phyloP scores from a whole-genome alignment of 2,888 invertebrate genomes.

The Pachydiplax longipennis region DNA sequence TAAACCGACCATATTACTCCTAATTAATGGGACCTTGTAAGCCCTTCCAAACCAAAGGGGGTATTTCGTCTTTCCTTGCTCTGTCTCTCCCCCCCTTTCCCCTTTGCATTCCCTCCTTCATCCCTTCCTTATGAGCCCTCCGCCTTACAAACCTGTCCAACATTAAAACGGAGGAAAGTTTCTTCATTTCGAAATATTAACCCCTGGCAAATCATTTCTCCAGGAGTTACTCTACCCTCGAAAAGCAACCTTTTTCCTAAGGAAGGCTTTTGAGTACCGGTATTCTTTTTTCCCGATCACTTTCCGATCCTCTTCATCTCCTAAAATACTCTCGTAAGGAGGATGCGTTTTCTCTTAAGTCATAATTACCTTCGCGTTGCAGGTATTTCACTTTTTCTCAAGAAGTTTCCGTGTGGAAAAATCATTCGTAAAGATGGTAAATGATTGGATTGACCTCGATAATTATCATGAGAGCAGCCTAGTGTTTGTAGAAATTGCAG shows the following conservation, averaged over 20 bases:
- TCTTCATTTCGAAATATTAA: constrained; percentile 38
- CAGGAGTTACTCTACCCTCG: not conserved
- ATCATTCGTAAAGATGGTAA: too few relatives aligned
- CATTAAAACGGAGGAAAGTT: constrained; percentile 10
- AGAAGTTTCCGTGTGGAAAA: not conserved
- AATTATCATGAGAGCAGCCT: too few relatives aligned
- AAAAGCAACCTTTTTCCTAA: not conserved
- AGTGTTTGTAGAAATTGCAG: too few relatives aligned
- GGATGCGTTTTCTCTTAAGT: not conserved
- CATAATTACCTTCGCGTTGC: not conserved
- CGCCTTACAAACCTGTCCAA: not conserved
- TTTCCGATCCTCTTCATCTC: not conserved
- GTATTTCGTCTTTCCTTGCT: not conserved
- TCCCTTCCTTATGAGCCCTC: not conserved
- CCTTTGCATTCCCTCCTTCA: not conserved
- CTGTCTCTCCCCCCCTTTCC: not conserved
- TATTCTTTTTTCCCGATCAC: not conserved
- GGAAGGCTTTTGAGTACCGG: not conserved
- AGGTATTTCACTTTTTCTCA: not conserved
- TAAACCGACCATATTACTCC: constrained; percentile 35
- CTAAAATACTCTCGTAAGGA: not conserved
- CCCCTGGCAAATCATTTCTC: constrained; percentile 26
- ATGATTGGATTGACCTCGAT: too few relatives aligned
- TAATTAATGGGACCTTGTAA: constrained; percentile 38
- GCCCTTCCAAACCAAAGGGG: constrained; percentile 6